Conservation (phyloP, 2,797 vertebrate species). For the Austrolebias charrua region DNA sequence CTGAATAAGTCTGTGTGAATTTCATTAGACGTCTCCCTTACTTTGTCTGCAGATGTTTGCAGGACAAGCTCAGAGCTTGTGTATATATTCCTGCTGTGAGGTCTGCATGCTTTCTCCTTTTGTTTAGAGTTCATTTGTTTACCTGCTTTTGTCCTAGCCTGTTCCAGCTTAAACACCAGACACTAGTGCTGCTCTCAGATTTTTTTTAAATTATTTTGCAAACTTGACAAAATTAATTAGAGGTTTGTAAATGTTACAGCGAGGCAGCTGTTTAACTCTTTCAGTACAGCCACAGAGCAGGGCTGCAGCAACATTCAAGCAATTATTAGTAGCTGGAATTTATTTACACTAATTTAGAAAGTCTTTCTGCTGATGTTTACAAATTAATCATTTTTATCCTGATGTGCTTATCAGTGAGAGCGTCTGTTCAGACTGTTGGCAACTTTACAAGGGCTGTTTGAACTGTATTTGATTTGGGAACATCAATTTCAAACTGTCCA, state of each 20-base stretch:
- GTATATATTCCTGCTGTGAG: conserved; percentile 36
- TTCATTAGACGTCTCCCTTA: too few species aligned
- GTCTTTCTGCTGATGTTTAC: not conserved
- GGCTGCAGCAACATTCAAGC: conserved; percentile 5
- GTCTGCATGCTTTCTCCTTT: conserved; percentile 43
- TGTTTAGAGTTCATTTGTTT: conserved; percentile 29
- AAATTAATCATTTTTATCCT: not conserved
- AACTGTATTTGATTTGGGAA: not conserved
- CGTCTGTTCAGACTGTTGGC: conserved; percentile 1
- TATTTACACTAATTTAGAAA: too few species aligned
- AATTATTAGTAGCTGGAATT: conserved; percentile 15
- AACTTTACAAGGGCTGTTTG: conserved; percentile 49
- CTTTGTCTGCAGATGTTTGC: too few species aligned
- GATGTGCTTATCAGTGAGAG: conserved; percentile 8
- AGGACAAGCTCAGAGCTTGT: too few species aligned
- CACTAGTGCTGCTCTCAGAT: conserved; percentile 1
- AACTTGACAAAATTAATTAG: conserved; percentile 37
- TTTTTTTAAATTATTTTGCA: not conserved
- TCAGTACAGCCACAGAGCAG: conserved; percentile 16
- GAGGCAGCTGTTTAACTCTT: conserved; percentile 39
- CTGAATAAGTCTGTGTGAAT: conserved; percentile 46
- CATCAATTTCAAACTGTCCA: not conserved
- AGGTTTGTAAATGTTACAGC: conserved; percentile 44
- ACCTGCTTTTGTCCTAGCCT: conserved; percentile 4
- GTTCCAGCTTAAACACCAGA: conserved; percentile 1